Evolutionary conservation across 2,113 vertebrate genomes (phyloP).

Genomic region (Chelonoidis abingdonii): DNA sequence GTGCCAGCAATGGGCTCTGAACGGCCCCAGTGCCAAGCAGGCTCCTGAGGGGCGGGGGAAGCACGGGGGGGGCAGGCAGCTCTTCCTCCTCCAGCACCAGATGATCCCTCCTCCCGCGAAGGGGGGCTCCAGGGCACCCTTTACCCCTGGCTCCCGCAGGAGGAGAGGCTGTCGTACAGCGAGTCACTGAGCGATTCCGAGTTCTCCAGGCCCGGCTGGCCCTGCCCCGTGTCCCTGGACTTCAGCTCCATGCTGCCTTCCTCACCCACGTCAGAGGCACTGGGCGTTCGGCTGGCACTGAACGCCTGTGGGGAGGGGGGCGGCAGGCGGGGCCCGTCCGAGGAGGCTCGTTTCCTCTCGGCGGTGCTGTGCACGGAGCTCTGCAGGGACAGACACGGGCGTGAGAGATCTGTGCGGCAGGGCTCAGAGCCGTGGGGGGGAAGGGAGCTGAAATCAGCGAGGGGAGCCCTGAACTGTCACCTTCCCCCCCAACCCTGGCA

Average conservation of each 20-base stretch:
- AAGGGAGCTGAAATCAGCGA: not conserved
- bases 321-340: slow-evolving; percentile 74
- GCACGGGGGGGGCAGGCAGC: not conserved
- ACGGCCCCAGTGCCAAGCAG: not conserved
- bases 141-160: slow-evolving; percentile 96
- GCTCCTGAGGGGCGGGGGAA: not conserved
- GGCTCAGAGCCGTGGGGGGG: too few species aligned
- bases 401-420: too few species aligned
- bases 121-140: not conserved
- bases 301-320: slow-evolving; percentile 76
- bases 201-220: slow-evolving; percentile 88
- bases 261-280: slow-evolving; percentile 88
- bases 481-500: not conserved
- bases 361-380: not conserved
- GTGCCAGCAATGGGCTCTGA: not conserved
- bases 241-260: slow-evolving; percentile 85
- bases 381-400: not conserved
- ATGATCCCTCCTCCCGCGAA: not conserved
- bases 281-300: slow-evolving; percentile 81
- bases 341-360: not conserved
- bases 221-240: slow-evolving; percentile 84
- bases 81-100: not conserved
- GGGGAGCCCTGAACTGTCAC: not conserved
- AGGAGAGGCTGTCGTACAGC: slow-evolving; percentile 94
- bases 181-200: slow-evolving; percentile 96